phyloP scores from a whole-genome alignment of 2,888 invertebrate genomes.

The Epsilonema sp. region DNA sequence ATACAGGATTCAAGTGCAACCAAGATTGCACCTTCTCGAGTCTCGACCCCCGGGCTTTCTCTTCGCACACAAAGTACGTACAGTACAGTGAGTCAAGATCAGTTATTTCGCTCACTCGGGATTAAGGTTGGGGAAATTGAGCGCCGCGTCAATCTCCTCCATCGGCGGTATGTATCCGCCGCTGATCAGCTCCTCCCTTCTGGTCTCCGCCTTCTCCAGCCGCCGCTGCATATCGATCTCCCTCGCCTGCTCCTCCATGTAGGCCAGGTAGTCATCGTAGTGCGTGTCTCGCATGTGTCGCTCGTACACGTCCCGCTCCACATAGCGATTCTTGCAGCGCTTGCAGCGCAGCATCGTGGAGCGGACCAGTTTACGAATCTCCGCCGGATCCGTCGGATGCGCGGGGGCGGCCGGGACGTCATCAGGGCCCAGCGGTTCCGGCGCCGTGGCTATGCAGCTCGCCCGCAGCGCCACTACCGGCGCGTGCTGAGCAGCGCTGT shows the following conservation, averaged over 20 bases:
- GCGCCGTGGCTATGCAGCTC: no score
- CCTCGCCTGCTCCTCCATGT: conserved; percentile 21
- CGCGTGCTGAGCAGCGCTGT: no score
- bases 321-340: conserved; percentile 24
- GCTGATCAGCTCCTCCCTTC: conserved; percentile 22
- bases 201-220: conserved; percentile 20
- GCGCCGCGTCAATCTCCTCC: conserved; percentile 16
- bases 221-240: conserved; percentile 18
- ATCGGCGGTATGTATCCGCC: conserved; percentile 29
- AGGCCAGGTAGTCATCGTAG: conserved; percentile 20
- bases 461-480: no score
- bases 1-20: no score
- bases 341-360: conserved; percentile 25
- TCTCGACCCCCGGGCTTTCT: no score
- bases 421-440: background rate
- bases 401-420: conserved; percentile 12
- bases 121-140: no score
- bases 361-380: conserved; percentile 19
- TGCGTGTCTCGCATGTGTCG: conserved; percentile 12
- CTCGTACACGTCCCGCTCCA: conserved; percentile 23
- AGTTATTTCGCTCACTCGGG: conserved; percentile 10
- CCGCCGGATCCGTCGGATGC: conserved; percentile 18
- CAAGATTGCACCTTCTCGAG: no score
- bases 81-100: background rate
- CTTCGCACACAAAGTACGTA: no score